Evolutionary conservation across 2,113 vertebrate genomes (phyloP), one percentile per base, ranked within the genome.

Genomic region (Seriola quinqueradiata): DNA sequence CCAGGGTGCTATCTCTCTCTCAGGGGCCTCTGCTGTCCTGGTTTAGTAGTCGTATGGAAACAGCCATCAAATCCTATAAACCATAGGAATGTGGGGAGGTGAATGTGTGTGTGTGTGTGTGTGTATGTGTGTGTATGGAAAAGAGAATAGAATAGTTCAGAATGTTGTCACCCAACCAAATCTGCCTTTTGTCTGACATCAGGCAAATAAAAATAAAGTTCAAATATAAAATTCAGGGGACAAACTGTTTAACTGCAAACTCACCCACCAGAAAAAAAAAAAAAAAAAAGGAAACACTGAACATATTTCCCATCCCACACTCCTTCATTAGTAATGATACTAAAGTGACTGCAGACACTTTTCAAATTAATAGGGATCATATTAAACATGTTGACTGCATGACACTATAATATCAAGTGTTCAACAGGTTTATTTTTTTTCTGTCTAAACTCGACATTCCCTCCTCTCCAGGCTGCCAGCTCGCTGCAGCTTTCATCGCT

Each of bases 51-150:
- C 0, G 60, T 68, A 86, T 90, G 91, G 91, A 91, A 91, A 92
- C 69, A 79, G 60, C 70, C 83, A 82, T 83, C 72, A 90, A 90
- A 93, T 86, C 85, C 82, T 55, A 36, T 92, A 91, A 93, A 88
- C 89, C 87, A 64, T 5, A 55, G 83, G 90, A 84, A 94, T 92
- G 91, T 72, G 52, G 61, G 76, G 76, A 67, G 83, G 83, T 75
- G 76, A 71, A 64, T 82, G 83, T 75, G 17, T 61, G 42, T 75
- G 12, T 46, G 44, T 16, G 46, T 28, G 13, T 63, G 65, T 69
- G 19, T 63, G 65, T 69, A 9, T 63, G 65, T 64, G 19, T 63
- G 59, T 69, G 70, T 52, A 5, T n/a, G 42, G 8, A 28, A 36
- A 58, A n/a, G 34, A 77, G 77, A 83, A 46, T 14, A 70, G 75